These are phyloP conservation scores for Calypte anna DNA, from an alignment of 2,113 vertebrate genomes.

Conservation along the genomic window DNA sequence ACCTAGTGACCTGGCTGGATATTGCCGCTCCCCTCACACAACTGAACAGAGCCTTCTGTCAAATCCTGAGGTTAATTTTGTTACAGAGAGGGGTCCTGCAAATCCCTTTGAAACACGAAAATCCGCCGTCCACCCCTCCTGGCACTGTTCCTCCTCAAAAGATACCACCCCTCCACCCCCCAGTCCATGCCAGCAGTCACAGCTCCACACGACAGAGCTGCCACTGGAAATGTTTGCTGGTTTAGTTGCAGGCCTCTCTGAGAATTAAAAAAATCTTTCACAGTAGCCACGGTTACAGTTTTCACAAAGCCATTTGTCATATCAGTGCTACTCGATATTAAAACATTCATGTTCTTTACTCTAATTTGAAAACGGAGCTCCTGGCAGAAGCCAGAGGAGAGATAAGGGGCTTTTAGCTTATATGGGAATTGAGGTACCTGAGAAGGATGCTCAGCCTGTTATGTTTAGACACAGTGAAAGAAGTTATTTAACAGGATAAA, in stretches of 20 bases:
- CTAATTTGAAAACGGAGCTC: slow-evolving; percentile 31
- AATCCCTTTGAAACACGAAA: neutral
- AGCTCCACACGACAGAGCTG: neutral
- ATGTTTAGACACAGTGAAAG: neutral
- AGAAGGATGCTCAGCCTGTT: slow-evolving; percentile 13
- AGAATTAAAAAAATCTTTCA: slow-evolving; percentile 16
- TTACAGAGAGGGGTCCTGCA: neutral
- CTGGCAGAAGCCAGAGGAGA: slow-evolving; percentile 1
- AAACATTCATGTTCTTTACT: slow-evolving; percentile 7
- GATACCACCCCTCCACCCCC: no score
- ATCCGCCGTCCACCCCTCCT: rapidly evolving
- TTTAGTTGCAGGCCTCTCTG: neutral
- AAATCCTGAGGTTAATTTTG: neutral
- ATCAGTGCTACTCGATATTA: neutral
- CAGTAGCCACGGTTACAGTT: neutral
- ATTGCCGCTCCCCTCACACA: neutral
- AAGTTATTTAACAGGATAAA: slow-evolving; percentile 20
- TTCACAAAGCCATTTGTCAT: slow-evolving; percentile 18
- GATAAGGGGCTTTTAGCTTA: slow-evolving; percentile 15
- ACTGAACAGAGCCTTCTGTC: neutral
- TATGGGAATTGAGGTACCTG: neutral
- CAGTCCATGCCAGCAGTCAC: neutral
- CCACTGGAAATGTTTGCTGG: neutral
- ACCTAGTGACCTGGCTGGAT: slow-evolving; percentile 48
- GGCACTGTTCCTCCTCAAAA: neutral